phyloP scores from a whole-genome alignment of 2,888 invertebrate species.

The Galerucella pusilla region DNA sequence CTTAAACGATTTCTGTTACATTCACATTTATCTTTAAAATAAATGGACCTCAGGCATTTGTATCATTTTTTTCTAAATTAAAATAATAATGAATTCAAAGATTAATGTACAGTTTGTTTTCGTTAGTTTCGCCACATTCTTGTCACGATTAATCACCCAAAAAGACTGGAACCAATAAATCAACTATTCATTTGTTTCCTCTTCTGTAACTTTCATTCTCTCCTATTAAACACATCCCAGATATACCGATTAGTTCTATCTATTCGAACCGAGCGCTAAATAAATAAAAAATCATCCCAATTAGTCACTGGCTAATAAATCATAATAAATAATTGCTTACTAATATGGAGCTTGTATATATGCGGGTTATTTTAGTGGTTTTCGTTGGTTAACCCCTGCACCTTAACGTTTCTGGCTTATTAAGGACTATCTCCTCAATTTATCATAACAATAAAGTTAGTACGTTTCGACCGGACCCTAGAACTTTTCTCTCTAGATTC shows the following conservation, averaged over 20 bases:
- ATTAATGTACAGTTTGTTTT: conserved; percentile 1
- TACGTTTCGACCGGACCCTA: conserved; percentile 8
- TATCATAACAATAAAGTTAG: conserved; percentile 15
- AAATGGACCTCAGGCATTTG: neutral
- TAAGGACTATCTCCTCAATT: conserved; percentile 16
- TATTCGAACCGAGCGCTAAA: neutral
- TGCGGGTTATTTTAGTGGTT: conserved; percentile 39
- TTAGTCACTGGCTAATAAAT: conserved; percentile 35
- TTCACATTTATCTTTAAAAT: neutral
- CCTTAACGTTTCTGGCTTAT: conserved; percentile 14
- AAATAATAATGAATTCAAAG: conserved; percentile 1
- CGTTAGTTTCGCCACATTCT: neutral
- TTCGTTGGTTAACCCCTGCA: conserved; percentile 32
- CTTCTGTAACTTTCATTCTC: conserved; percentile 22
- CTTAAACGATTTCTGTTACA: no score
- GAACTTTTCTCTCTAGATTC: conserved; percentile 2
- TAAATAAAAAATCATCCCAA: conserved; percentile 23
- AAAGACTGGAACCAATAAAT: conserved; percentile 4
- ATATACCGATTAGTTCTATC: conserved; percentile 1
- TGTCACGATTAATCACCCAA: conserved; percentile 3
- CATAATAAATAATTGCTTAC: conserved; percentile 32
- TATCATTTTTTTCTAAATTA: neutral
- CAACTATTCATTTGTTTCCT: conserved; percentile 23
- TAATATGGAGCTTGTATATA: conserved; percentile 22
- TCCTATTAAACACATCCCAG: conserved; percentile 13